These are phyloP conservation scores for Diachasma alloeum DNA, from an alignment of 1,140 invertebrate genomes.

Conservation along the genomic window DNA sequence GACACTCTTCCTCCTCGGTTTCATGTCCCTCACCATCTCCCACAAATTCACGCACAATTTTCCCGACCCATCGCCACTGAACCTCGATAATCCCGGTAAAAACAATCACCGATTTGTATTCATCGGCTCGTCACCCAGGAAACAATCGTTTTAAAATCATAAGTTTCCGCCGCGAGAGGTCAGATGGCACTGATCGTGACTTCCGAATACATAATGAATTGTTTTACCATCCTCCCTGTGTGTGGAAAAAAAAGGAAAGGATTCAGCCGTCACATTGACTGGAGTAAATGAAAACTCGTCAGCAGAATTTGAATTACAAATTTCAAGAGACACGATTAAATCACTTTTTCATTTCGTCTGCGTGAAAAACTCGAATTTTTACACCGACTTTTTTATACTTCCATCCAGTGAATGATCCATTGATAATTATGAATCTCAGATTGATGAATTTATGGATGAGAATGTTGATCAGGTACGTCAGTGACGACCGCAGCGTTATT, in stretches of 20 bases:
- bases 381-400: no score
- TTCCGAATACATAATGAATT: neutral
- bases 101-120: no score
- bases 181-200: neutral
- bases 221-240: neutral
- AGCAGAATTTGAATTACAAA: neutral
- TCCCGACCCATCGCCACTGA: no score
- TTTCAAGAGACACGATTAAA: neutral
- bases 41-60: neutral
- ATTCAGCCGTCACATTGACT: neutral
- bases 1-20: conserved; percentile 47
- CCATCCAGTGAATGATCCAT: neutral
- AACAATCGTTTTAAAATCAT: neutral
- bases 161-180: neutral
- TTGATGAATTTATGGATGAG: neutral
- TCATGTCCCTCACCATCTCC: conserved; percentile 44
- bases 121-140: neutral
- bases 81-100: no score
- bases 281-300: neutral
- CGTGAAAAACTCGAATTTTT: no score
- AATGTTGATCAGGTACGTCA: neutral
- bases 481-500: neutral
- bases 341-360: no score
- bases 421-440: neutral
- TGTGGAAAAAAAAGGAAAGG: neutral